phyloP scores from a whole-genome alignment of 2,888 invertebrate species.

The Caenorhabditis wallacei region DNA sequence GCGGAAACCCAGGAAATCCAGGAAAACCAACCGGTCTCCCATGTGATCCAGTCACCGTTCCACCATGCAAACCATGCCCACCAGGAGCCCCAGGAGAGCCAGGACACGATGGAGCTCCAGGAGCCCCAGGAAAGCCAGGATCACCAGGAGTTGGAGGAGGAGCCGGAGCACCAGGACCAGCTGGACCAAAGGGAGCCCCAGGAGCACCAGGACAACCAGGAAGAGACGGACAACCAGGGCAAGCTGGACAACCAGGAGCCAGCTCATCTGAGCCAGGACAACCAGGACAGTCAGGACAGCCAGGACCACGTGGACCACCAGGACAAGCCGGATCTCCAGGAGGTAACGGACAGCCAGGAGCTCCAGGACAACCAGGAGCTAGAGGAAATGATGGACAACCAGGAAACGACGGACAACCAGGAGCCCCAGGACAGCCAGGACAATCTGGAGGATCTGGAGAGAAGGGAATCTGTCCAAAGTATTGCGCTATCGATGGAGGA shows the following conservation, averaged over 20 bases:
- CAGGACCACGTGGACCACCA: conserved; percentile 71
- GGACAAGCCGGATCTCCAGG: conserved; percentile 69
- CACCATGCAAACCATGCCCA: conserved; percentile 76
- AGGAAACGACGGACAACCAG: conserved; percentile 61
- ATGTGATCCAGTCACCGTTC: conserved; percentile 78
- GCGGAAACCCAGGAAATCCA: conserved; percentile 68
- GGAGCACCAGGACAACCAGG: conserved; percentile 59
- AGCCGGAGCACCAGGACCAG: conserved; percentile 61
- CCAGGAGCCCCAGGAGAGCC: conserved; percentile 74
- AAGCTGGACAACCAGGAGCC: conserved; percentile 59
- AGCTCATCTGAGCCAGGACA: conserved; percentile 53
- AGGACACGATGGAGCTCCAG: conserved; percentile 53
- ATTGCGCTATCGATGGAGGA: conserved; percentile 77
- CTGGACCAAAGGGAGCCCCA: conserved; percentile 64
- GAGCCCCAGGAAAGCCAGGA: conserved; percentile 52
- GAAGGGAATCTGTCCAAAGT: conserved; percentile 67
- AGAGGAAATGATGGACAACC: conserved; percentile 66
- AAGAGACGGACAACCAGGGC: conserved; percentile 61
- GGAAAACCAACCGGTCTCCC: conserved; percentile 76
- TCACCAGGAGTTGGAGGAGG: conserved; percentile 46
- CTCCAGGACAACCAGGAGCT: conserved; percentile 71
- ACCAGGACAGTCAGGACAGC: conserved; percentile 68
- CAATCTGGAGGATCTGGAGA: conserved; percentile 70
- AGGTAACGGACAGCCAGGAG: conserved; percentile 68
- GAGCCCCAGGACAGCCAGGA: conserved; percentile 70